Conservation (phyloP, 2,113 vertebrate species). For the Prolemur simus region DNA sequence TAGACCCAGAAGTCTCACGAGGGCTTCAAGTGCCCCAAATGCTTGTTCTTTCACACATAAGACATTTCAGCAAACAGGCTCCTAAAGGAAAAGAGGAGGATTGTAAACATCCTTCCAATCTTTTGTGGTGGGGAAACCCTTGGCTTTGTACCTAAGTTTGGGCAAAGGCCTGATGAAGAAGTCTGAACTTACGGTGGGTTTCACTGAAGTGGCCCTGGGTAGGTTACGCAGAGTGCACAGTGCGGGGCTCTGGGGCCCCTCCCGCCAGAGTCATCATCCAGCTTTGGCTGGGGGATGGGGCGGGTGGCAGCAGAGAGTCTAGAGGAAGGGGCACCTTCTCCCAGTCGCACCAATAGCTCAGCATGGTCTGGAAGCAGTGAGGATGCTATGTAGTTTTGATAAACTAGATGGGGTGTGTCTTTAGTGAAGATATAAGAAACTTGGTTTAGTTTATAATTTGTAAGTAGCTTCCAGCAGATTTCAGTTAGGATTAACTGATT, state of each 20-base stretch:
- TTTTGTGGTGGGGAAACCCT: neutral
- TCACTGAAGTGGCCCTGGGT: neutral
- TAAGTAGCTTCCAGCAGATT: neutral
- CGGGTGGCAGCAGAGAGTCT: neutral
- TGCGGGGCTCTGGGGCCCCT: neutral
- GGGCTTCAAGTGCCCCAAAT: neutral
- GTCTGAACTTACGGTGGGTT: neutral
- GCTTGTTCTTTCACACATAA: neutral
- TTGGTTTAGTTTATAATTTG: neutral
- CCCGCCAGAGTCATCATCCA: accelerated
- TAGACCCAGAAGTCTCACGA: neutral
- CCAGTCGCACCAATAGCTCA: neutral
- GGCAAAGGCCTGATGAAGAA: neutral
- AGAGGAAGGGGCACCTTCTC: neutral
- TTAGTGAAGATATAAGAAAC: neutral
- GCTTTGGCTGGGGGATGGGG: neutral
- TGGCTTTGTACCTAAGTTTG: neutral
- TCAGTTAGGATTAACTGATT: neutral
- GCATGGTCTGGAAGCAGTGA: neutral
- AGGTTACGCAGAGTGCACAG: accelerated
- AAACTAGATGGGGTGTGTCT: neutral
- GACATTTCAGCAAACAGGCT: neutral
- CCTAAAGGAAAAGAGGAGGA: neutral
- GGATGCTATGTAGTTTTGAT: neutral
- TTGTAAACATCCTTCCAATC: neutral